phyloP scores from a whole-genome alignment of 2,888 invertebrate species.

The Stenolophus ochropezus region DNA sequence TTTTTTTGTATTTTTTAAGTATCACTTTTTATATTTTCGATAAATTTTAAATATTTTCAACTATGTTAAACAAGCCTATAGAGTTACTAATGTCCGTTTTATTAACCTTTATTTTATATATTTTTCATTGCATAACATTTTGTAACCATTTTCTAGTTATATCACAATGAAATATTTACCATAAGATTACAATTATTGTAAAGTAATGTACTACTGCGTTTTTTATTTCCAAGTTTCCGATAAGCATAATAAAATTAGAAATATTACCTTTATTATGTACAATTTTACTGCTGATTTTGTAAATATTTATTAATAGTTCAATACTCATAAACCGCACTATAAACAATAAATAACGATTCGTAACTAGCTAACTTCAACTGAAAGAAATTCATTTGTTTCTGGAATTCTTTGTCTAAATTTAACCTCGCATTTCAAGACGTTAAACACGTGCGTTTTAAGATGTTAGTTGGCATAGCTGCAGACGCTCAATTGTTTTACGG shows the following conservation, averaged over 20 bases:
- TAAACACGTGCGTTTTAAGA: slow-evolving; percentile 45
- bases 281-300: neutral
- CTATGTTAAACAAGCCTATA: too few relatives aligned
- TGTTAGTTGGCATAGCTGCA: slow-evolving; percentile 26
- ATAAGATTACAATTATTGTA: too few relatives aligned
- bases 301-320: neutral
- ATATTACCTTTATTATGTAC: neutral
- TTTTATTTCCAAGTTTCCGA: neutral
- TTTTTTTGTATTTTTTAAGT: too few relatives aligned
- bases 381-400: neutral
- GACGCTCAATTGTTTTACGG: slow-evolving; percentile 15
- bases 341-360: neutral
- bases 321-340: neutral
- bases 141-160: too few relatives aligned
- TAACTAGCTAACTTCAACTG: neutral
- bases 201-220: neutral
- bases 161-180: too few relatives aligned
- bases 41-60: too few relatives aligned
- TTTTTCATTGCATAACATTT: too few relatives aligned
- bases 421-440: slow-evolving; percentile 35
- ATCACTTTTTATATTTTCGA: too few relatives aligned
- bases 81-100: too few relatives aligned
- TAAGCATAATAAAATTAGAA: neutral
- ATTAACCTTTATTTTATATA: too few relatives aligned
- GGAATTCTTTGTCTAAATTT: slow-evolving; percentile 28